Base-by-base conservation (phyloP, 2,113 vertebrate genomes). In the Regulus satrapa region DNA sequence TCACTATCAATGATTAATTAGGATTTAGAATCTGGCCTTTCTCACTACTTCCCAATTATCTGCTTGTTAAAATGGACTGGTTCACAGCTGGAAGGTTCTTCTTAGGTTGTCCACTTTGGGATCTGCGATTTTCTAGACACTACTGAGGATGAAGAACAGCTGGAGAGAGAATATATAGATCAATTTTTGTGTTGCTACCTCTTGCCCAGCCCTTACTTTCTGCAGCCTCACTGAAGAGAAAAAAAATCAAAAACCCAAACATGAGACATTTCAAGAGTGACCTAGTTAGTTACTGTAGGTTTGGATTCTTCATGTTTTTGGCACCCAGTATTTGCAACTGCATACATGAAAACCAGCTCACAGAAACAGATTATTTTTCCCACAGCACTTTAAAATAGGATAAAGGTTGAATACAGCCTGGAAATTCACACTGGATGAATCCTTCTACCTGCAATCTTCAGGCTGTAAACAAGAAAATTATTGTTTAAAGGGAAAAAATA, bases 401-500 rank as follows among this genome's bases (percentile, higher is more conserved):
- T 56, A 91, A 85, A 92, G 75, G 43, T 81, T 94, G 54, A 81
- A 73, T 25, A 71, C 17, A 32, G 51, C 43, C 76, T 92, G 24
- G 52, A 92, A 95, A 93, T 71, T 45, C 69, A 89, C 71, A 82
- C 36, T 66, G 77, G 89, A 87, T 92, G 24, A 95, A 64, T 62
- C 49, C 92, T 78, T 92, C 91, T 91, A 79, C 83, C 95, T 89
- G 71, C 74, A 94, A 16, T 89, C 85, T 82, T 78, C 41, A 62
- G 71, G 31, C 67, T 95, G 48, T 55, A 79, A 94, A 79, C 32
- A 74, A 64, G 74, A 84, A 93, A 94, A 93, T 36, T 58, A 55
- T 64, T 84, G 51, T 77, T 92, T 88, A 89, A 93, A 82, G 56
- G 43, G 29, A 73, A 93, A 31, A 84, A 89, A 64, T 21, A 82